These are phyloP conservation scores for Neodiprion lecontei DNA, from an alignment of 1,140 invertebrate species.

Conservation along the genomic window DNA sequence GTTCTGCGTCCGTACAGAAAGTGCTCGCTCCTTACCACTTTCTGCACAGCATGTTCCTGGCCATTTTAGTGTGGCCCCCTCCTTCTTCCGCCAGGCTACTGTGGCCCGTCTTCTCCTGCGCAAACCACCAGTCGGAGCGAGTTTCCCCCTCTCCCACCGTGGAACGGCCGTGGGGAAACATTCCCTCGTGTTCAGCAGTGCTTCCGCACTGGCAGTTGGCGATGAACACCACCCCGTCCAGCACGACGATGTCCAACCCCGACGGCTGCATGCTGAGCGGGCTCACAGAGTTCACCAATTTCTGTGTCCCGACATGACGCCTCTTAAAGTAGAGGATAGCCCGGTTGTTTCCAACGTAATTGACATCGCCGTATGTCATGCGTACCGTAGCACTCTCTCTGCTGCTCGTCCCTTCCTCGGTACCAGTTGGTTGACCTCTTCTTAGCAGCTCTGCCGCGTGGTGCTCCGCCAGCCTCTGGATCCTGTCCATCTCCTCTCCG, in stretches of 20 bases:
- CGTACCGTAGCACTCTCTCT: background rate
- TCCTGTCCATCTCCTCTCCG: too few species aligned
- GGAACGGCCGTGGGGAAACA: background rate
- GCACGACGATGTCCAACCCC: background rate
- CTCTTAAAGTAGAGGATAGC: background rate
- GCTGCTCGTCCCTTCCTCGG: too few species aligned
- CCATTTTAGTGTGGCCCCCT: too few species aligned
- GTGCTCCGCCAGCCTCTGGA: too few species aligned
- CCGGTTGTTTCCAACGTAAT: background rate
- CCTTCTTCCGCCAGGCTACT: too few species aligned
- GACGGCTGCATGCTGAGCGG: background rate
- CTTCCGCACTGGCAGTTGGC: background rate
- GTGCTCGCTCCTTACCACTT: too few species aligned
- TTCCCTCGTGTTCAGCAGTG: background rate
- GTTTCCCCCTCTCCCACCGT: background rate
- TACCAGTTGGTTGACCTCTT: too few species aligned
- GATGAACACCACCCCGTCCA: background rate
- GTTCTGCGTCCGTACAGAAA: too few species aligned
- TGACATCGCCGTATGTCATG: slow-evolving; percentile 1
- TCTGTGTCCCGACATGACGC: background rate
- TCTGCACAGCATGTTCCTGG: too few species aligned
- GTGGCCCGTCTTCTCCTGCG: too few species aligned
- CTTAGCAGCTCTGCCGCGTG: too few species aligned
- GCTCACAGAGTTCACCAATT: background rate
- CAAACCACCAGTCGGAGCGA: background rate